These are phyloP conservation scores for Caenorhabditis sulstoni DNA, from an alignment of 2,888 invertebrate genomes.

Conservation along the genomic window DNA sequence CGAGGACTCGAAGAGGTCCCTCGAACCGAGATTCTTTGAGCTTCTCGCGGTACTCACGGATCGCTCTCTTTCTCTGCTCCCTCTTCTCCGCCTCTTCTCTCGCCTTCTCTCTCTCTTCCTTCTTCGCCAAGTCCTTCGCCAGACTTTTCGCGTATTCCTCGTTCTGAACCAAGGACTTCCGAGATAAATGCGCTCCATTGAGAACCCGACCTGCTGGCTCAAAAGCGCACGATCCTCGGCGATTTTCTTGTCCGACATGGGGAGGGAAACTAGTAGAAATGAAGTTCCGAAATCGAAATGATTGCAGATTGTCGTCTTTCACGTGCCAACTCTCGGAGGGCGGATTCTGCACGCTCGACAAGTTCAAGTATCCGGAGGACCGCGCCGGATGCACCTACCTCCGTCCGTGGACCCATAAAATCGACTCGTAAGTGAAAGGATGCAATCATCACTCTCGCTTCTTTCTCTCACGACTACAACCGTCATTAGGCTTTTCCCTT, in stretches of 20 bases:
- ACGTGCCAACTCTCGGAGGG: constrained; percentile 65
- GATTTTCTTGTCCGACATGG: constrained; percentile 15
- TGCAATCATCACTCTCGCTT: constrained; percentile 11
- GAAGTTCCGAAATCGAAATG: background rate
- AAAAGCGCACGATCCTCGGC: constrained; percentile 40
- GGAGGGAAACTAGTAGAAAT: too few relatives aligned
- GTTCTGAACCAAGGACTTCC: constrained; percentile 58
- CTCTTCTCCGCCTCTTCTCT: constrained; percentile 19
- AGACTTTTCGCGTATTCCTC: constrained; percentile 67
- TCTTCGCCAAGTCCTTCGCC: constrained; percentile 63
- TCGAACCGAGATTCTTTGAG: constrained; percentile 11
- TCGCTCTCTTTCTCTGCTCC: constrained; percentile 38
- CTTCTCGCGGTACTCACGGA: constrained; percentile 42
- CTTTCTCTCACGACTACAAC: too few relatives aligned
- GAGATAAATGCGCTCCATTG: background rate
- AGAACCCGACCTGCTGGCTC: constrained; percentile 39
- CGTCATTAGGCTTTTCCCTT: too few relatives aligned
- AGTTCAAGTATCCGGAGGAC: constrained; percentile 59
- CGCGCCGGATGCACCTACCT: constrained; percentile 62
- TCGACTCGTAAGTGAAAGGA: constrained; percentile 49
- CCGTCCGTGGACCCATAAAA: constrained; percentile 61
- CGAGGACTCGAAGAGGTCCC: constrained; percentile 87
- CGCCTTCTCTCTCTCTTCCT: constrained; percentile 43
- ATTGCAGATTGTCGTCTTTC: constrained; percentile 68
- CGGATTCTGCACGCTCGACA: constrained; percentile 69